Base-by-base conservation (phyloP, 30 jellyfish, hydroid and myxozoan genomes). In the Thelohanellus kitauei region DNA sequence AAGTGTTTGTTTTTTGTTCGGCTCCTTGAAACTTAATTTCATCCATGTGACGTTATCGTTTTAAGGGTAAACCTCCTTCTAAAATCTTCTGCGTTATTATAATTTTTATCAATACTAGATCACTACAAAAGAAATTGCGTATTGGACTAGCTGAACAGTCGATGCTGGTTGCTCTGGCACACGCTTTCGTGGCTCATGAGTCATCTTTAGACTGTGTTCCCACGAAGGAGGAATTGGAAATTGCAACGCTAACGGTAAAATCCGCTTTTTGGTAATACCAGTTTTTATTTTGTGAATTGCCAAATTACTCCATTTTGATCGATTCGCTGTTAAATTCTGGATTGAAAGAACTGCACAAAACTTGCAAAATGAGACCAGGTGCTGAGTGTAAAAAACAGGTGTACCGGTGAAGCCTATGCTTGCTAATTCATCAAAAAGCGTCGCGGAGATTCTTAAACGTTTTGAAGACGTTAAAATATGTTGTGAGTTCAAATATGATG, bases 71-170 rank as follows among this genome's bases (percentile, higher is more conserved):
- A 9, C 14, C 11, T 29, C 14, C 14, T 29, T 29, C 38, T 6
- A 10, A 10, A 12, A 10, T 10, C 9, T 14, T 38, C 32, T 12
- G 9, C 8, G 13, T 38, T 10, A 12, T 33, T 12, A 38, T 15
- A 12, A 12, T 38, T 47, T 20, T 6, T 30, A 41, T 2, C 10
- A n/a, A n/a, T n/a, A n/a, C n/a, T n/a, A 68, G 90, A 51, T 68
- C 90, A 2, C 45, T 68, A 10, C 57, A 85, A 55, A 85, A 85
- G 2, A 71, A 71, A 42, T 42, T 71, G 23, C 48, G 91, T 22
- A 71, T 71, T 32, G 91, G 91, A 1, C 58, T 71, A 1, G 86
- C 86, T 11, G 91, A 71, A 38, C 91, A 59, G 29, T 53, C 86
- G 22, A 85, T 71, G 2, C 41, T 71, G 18, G 29, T 52, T 3